Conservation (phyloP, 2,888 invertebrate species). For the Apotomis capreana region DNA sequence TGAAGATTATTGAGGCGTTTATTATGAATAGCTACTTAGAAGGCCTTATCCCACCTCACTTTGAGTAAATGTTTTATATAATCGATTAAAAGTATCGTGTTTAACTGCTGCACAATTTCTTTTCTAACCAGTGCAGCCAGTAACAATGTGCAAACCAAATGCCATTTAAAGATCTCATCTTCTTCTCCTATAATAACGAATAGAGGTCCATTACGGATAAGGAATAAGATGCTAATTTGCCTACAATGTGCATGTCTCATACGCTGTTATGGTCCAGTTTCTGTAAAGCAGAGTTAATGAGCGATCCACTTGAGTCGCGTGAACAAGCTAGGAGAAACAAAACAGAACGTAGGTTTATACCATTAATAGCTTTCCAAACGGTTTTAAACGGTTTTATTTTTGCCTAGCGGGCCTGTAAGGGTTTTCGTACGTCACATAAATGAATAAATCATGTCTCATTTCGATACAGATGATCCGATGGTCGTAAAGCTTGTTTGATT, state of each 20-base stretch:
- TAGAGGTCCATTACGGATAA: background rate
- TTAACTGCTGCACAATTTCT: conserved; percentile 26
- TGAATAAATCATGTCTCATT: no score
- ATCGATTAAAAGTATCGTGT: background rate
- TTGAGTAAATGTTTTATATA: background rate
- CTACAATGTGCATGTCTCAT: background rate
- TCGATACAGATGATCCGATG: no score
- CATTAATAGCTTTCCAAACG: no score
- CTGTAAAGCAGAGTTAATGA: conserved; percentile 38
- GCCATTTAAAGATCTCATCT: background rate
- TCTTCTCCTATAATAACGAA: background rate
- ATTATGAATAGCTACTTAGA: no score
- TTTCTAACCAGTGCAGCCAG: conserved; percentile 19
- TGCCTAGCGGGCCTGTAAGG: no score
- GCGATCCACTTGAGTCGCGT: conserved; percentile 36
- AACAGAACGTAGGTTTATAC: conserved; percentile 10
- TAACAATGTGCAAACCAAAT: conserved; percentile 34
- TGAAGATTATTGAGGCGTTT: no score
- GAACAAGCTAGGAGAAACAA: conserved; percentile 36
- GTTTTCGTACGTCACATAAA: no score
- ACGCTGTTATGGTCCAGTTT: conserved; percentile 5
- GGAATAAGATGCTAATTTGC: conserved; percentile 23
- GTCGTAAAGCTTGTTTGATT: no score
- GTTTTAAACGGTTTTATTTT: background rate
- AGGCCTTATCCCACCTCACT: no score